These are phyloP conservation scores for Tetrax tetrax DNA, from an alignment of 2,113 vertebrate genomes.

Conservation along the genomic window DNA sequence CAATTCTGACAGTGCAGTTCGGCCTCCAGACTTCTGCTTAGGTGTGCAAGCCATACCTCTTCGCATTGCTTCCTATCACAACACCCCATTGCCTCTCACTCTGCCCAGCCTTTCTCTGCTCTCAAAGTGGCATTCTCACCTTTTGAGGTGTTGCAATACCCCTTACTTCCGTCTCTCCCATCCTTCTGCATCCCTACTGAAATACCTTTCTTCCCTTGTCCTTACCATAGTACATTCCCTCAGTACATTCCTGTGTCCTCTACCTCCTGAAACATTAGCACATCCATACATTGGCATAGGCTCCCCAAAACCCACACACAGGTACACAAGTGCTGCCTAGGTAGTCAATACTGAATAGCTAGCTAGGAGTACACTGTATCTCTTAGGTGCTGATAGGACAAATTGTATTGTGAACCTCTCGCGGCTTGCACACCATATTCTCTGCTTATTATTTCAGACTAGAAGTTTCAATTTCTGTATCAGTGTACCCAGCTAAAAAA, in stretches of 20 bases:
- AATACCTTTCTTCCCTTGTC: neutral
- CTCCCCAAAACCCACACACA: neutral
- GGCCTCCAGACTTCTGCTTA: neutral
- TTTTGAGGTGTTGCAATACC: neutral
- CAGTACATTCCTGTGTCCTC: neutral
- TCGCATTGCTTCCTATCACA: neutral
- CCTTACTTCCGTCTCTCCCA: accelerated
- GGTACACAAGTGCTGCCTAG: neutral
- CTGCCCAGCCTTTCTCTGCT: neutral
- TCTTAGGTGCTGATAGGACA: neutral
- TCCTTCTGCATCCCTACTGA: neutral
- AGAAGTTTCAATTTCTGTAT: neutral
- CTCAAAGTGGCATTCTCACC: neutral
- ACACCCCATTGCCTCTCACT: neutral
- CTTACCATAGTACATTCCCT: neutral
- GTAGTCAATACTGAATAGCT: neutral
- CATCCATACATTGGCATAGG: neutral
- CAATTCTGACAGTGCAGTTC: neutral
- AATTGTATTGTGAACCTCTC: neutral
- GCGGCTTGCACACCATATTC: neutral
- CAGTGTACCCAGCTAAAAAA: neutral
- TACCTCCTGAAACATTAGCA: neutral
- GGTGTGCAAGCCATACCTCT: neutral
- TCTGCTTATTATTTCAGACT: neutral
- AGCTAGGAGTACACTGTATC: neutral